Percentiles rank a stretch among this genome's conserved stretches.
phyloP scores from a whole-genome alignment of 2,888 invertebrate genomes.

The Meiosimyza platycephala region DNA sequence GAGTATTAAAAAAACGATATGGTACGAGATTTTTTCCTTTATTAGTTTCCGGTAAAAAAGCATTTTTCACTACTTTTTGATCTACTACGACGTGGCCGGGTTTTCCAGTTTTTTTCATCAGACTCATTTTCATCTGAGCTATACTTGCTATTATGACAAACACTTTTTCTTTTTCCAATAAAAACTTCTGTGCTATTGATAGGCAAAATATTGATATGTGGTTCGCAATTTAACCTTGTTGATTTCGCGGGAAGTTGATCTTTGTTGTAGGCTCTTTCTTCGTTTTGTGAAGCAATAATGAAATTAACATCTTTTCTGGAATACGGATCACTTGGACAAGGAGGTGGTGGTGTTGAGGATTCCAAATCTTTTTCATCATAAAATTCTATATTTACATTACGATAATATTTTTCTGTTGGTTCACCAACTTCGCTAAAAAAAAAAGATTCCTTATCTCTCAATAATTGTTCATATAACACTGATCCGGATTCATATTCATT shows the following conservation, averaged over 20 bases:
- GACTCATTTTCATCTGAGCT: conserved; percentile 55
- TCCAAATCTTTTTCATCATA: conserved; percentile 54
- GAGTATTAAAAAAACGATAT: no score
- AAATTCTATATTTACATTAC: conserved; percentile 56
- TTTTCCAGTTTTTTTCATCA: conserved; percentile 50
- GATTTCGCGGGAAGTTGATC: conserved; percentile 22
- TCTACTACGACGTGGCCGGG: conserved; percentile 50
- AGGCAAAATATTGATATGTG: neutral
- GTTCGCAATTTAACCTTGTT: conserved; percentile 12
- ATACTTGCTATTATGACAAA: conserved; percentile 39
- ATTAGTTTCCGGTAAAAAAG: conserved; percentile 24
- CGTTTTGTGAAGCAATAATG: conserved; percentile 20
- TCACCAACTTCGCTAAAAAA: conserved; percentile 55
- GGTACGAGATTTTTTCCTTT: no score
- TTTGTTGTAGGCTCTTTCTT: conserved; percentile 39
- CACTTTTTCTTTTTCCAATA: conserved; percentile 37
- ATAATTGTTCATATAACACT: conserved; percentile 54
- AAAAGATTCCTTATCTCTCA: conserved; percentile 51
- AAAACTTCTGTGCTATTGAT: conserved; percentile 20
- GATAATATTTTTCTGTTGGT: conserved; percentile 56
- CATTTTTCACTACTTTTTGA: conserved; percentile 54
- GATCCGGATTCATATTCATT: conserved; percentile 56
- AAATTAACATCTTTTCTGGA: conserved; percentile 45
- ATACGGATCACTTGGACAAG: conserved; percentile 49
- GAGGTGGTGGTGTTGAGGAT: conserved; percentile 52